phyloP scores from a whole-genome alignment of 2,888 invertebrate genomes.

The Molorchus minor region DNA sequence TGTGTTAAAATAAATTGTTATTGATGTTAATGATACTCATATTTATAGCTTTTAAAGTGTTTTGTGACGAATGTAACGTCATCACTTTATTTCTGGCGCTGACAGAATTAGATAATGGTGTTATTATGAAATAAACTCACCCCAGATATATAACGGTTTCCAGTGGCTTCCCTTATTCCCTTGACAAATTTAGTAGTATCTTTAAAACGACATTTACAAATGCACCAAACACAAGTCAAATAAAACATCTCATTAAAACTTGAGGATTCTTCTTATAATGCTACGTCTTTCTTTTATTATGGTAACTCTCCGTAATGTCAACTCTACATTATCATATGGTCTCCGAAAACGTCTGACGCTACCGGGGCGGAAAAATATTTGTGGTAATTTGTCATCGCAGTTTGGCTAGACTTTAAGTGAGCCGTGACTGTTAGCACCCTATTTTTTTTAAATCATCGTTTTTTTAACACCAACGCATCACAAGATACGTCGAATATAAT shows the following conservation, averaged over 20 bases:
- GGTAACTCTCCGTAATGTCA: slow-evolving; percentile 26
- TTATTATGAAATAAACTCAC: slow-evolving; percentile 17
- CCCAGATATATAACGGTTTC: slow-evolving; percentile 17
- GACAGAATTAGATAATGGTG: slow-evolving; percentile 18
- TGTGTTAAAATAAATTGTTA: no score
- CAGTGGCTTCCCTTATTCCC: slow-evolving; percentile 40
- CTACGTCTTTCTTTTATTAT: slow-evolving; percentile 35
- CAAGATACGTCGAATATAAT: no score
- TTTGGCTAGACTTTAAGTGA: slow-evolving; percentile 31
- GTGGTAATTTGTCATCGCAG: slow-evolving; percentile 30
- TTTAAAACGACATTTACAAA: slow-evolving; percentile 40
- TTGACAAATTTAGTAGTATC: slow-evolving; percentile 42
- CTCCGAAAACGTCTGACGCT: slow-evolving; percentile 31
- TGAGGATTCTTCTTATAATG: slow-evolving; percentile 40
- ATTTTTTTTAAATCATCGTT: no score
- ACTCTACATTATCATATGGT: slow-evolving; percentile 33
- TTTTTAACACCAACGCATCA: no score
- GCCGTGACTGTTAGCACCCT: slow-evolving; percentile 33
- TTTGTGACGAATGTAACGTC: slow-evolving; percentile 9
- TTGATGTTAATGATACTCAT: no score
- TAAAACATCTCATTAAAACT: slow-evolving; percentile 45
- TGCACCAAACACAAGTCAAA: slow-evolving; percentile 43
- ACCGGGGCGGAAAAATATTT: slow-evolving; percentile 22
- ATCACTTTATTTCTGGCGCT: slow-evolving; percentile 11
- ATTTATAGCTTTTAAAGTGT: no score